A percentile compares a stretch with the other conserved stretches of the same genome.
Evolutionary conservation across 2,797 vertebrate species (phyloP).

Genomic region (Crypturellus tataupa): DNA sequence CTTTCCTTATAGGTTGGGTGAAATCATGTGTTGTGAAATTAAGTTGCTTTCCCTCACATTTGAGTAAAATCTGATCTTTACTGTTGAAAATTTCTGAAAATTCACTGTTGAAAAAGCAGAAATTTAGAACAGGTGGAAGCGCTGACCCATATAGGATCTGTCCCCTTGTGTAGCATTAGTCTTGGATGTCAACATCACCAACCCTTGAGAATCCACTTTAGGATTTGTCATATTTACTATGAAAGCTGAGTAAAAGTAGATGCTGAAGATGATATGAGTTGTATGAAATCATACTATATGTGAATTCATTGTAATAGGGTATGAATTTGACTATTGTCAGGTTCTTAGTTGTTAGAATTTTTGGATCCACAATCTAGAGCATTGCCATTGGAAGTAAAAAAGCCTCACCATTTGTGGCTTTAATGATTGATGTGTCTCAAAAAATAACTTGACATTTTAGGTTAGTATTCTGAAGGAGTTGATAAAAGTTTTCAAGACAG

Average conservation of each 20-base stretch:
- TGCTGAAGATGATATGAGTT: background rate
- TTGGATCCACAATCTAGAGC: background rate
- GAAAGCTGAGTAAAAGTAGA: background rate
- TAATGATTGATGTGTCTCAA: background rate
- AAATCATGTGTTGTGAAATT: background rate
- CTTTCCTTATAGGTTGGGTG: background rate
- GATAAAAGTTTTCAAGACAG: background rate
- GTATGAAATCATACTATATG: background rate
- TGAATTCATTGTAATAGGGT: background rate
- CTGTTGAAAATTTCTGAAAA: conserved; percentile 13
- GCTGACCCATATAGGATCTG: background rate
- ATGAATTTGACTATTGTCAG: background rate
- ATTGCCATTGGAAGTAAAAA: background rate
- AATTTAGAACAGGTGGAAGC: background rate
- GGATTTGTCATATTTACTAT: background rate
- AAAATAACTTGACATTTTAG: background rate
- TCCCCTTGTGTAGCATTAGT: background rate
- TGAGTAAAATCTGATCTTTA: background rate
- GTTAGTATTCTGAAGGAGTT: background rate
- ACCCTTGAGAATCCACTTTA: background rate
- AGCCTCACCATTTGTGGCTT: background rate
- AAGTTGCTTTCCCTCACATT: background rate
- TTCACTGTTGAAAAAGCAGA: background rate
- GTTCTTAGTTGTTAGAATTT: background rate
- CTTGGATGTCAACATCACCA: background rate